Base-by-base conservation (phyloP, 2,888 invertebrate species). In the Orgyia antiqua region DNA sequence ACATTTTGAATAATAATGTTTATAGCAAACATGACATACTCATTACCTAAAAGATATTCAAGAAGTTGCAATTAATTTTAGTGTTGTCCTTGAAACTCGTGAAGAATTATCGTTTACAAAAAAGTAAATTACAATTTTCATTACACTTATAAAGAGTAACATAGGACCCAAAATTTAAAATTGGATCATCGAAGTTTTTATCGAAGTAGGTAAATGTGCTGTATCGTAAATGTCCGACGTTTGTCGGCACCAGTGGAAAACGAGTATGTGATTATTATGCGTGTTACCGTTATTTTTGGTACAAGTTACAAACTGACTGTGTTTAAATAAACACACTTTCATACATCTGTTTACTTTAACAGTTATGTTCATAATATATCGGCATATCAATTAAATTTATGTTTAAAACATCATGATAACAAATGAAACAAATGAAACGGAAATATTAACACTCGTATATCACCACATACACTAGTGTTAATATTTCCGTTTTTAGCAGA, bases 251-350 rank as follows among this genome's bases (percentile, higher is more conserved):
- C 47, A 43, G 32, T 58, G 58, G 56, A 53, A 33, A 59, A 45
- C 46, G 49, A 36, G 42, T 52, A 28, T 44, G 49, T 48, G 44
- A 39, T 42, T 41, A 47, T 53, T 42, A 51, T 51, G 56, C 41
- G 51, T 68, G 67, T 63, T 70, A 68, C 68, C 60, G 63, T 66
- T 71, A 48, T 30, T 24, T 36, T 15, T 47, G 60, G 56, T 38
- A 11, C 49, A 64, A 61, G 55, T 44, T 18, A 59, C n/a, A 24
- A 36, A 35, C 38, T 36, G 15, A 23, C 4, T 12, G 10, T 23
- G 7, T 11, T n/a, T n/a, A n/a, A n/a, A n/a, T n/a, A n/a, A n/a
- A n/a, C n/a, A n/a, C n/a, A n/a, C n/a, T n/a, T n/a, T n/a, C n/a
- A n/a, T n/a, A n/a, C n/a, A n/a, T n/a, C n/a, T n/a, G n/a, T n/a